A percentile compares a stretch with the other conserved stretches of the same genome.
phyloP scores from a whole-genome alignment of 2,888 invertebrate genomes.

The Callosobruchus maculatus region DNA sequence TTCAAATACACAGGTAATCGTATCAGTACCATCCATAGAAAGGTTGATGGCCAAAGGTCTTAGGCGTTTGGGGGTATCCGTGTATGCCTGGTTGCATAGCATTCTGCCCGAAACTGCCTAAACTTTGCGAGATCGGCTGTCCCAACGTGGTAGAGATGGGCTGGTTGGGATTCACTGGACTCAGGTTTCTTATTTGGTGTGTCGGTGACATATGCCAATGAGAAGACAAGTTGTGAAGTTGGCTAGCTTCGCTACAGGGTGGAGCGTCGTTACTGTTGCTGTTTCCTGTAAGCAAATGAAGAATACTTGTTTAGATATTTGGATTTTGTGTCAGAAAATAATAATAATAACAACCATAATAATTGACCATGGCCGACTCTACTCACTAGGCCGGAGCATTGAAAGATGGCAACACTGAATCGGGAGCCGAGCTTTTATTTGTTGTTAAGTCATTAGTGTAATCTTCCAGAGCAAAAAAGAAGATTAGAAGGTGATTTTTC shows the following conservation, averaged over 20 bases:
- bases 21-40: slow-evolving; percentile 38
- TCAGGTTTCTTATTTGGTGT: slow-evolving; percentile 33
- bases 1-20: too few species aligned
- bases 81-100: slow-evolving; percentile 32
- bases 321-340: not conserved
- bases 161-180: slow-evolving; percentile 28
- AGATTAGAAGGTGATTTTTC: too few species aligned
- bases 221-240: slow-evolving; percentile 46
- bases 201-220: slow-evolving; percentile 35
- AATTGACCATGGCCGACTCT: too few species aligned
- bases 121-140: slow-evolving; percentile 24
- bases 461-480: too few species aligned
- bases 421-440: too few species aligned
- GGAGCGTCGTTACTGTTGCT: slow-evolving; percentile 41
- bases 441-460: too few species aligned
- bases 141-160: slow-evolving; percentile 16
- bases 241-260: slow-evolving; percentile 28
- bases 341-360: too few species aligned
- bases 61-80: slow-evolving; percentile 33
- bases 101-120: slow-evolving; percentile 32
- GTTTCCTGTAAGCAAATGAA: slow-evolving; percentile 31
- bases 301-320: not conserved
- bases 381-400: too few species aligned
- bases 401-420: too few species aligned
- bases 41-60: slow-evolving; percentile 36